Evolutionary conservation across 2,888 invertebrate species (phyloP), one percentile per base, ranked within the genome.

Genomic region (Pyrrhia umbra): DNA sequence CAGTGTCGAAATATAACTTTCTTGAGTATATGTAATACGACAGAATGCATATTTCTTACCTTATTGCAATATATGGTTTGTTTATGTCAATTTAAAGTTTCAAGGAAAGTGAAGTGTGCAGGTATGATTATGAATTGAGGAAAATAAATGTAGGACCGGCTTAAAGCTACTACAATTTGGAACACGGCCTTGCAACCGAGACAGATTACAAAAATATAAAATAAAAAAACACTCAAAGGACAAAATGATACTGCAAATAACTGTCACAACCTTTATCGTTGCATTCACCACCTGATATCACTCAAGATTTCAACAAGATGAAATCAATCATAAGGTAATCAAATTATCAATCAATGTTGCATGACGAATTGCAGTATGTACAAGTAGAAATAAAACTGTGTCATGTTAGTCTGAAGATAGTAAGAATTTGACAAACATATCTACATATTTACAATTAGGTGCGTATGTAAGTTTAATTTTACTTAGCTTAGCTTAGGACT

Each of bases 261-360:
- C 9, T 23, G 9, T 20, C 52, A 2, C 9, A 13, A 25, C 4
- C 39, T 39, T 60, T 47, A 60, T 52, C 27, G 30, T 30, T 45
- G n/a, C 13, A 9, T 43, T 52, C 9, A 39, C 23, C 4, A 27
- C 40, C 37, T 23, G 6, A 37, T 34, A 6, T 8, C 34, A 6
- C 27, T 27, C 10, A 34, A 52, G 30, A 49, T 20, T 27, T 20
- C 1, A 45, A 40, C 20, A 39, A 39, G 37, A 60, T 39, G 18
- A 9, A 21, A 62, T 70, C 49, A 50, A 45, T 69, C 52, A 45
- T 23, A 1, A 23, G 21, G 20, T 10, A 61, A 61, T 69, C 25
- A 42, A 46, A 20, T 30, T 9, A 42, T 70, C 46, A 18, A 50
- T 62, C 55, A 46, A 27, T 62, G 49, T 18, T 18, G n/a, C n/a